Conservation (phyloP, 2,797 vertebrate genomes). For the Neosalanx taihuensis region DNA sequence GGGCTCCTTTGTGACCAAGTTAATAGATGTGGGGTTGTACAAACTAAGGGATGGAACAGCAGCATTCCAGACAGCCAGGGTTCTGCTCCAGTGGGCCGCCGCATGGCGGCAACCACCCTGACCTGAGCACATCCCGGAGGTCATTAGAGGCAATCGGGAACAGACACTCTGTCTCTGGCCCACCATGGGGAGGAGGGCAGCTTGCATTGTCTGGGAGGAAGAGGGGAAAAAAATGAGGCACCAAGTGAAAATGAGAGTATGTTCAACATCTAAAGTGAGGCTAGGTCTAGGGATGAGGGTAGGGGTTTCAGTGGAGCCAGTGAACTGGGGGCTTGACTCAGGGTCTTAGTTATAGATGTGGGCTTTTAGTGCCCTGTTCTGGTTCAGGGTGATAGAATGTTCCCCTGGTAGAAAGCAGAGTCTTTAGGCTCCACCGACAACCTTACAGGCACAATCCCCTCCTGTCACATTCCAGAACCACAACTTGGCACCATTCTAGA, state of each 20-base stretch:
- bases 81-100: constrained; percentile 24
- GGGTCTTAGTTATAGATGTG: constrained; percentile 7
- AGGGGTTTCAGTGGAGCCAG: no score
- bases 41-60: background rate
- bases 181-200: constrained; percentile 9
- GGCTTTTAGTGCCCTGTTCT: constrained; percentile 40
- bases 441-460: constrained; percentile 10
- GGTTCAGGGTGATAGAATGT: constrained; percentile 35
- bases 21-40: background rate
- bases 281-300: no score
- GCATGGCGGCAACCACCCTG: constrained; percentile 10
- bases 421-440: constrained; percentile 15
- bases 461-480: constrained; percentile 7
- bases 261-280: background rate
- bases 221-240: background rate
- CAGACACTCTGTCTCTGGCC: constrained; percentile 22
- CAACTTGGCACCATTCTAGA: background rate
- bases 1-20: background rate
- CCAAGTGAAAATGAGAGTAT: background rate
- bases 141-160: constrained; percentile 23
- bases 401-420: constrained; percentile 12
- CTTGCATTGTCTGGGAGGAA: background rate
- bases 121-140: constrained; percentile 15
- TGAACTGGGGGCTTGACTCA: background rate
- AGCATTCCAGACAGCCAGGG: constrained; percentile 19